Percentiles rank a stretch among this genome's conserved stretches.
Conservation (phyloP, 2,888 invertebrate species). For the Sphaerophoria rueppellii region DNA sequence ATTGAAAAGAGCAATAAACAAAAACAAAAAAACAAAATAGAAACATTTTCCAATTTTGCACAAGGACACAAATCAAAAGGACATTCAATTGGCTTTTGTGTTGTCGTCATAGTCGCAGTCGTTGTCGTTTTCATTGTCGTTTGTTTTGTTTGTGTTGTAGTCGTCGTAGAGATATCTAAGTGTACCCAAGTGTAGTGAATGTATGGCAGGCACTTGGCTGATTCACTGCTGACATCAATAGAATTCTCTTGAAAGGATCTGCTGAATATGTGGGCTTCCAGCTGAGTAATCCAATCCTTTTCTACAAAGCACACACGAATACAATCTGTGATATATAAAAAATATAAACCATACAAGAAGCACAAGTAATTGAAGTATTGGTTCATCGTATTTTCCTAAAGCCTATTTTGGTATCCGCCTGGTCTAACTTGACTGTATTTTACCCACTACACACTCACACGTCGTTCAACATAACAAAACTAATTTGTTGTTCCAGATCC, state of each 20-base stretch:
- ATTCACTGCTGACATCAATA: constrained; percentile 57
- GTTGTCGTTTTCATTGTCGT: not conserved
- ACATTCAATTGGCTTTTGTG: constrained; percentile 69
- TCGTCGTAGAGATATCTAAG: not conserved
- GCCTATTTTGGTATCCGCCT: constrained; percentile 16
- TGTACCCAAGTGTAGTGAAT: not conserved
- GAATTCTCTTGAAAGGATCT: constrained; percentile 39
- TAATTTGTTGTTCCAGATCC: constrained; percentile 50
- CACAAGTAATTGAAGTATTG: constrained; percentile 18
- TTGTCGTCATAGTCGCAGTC: not conserved
- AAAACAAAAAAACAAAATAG: not conserved
- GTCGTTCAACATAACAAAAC: constrained; percentile 47
- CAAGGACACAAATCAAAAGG: constrained; percentile 69
- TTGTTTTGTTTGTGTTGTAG: constrained; percentile 18
- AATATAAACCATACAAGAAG: not conserved
- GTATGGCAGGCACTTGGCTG: constrained; percentile 26
- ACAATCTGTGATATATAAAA: not conserved
- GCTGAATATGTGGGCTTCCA: constrained; percentile 50
- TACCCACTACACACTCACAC: not conserved
- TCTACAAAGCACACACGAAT: constrained; percentile 1
- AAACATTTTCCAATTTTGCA: constrained; percentile 54
- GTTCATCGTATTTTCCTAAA: not conserved
- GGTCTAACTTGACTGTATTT: constrained; percentile 5
- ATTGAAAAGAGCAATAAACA: constrained; percentile 1
- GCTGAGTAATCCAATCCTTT: constrained; percentile 53